Base-by-base conservation (phyloP, 2,113 vertebrate species). In the Lontra canadensis region DNA sequence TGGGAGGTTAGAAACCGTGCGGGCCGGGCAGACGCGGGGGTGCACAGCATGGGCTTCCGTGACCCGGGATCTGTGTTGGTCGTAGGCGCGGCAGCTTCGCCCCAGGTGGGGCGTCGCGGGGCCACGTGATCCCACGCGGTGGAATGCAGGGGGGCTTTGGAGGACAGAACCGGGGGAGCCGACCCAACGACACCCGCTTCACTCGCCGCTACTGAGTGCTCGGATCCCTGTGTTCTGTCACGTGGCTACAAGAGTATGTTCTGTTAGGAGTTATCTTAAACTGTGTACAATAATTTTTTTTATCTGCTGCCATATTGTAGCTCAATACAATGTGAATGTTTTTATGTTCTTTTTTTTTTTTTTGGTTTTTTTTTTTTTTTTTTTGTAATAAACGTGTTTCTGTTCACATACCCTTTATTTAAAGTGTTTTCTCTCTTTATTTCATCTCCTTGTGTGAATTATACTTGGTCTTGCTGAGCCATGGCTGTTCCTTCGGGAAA, bases 71-170 rank as follows among this genome's bases (percentile, higher is more conserved):
- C 36, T 93, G 49, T 73, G 26, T 98, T 44, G 42, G 84, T 93
- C 97, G 74, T n/a, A 99, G 99, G 90, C 99, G 99, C 1, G 99
- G 99, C 80, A 98, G 99, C 93, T 99, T 99, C 97, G 99, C 99
- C 97, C 99, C 99, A n/a, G 98, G 99, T 0, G 99, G 99, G 71
- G 99, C 99, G 4, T 99, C 99, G 4, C 99, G 99, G 98, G 99
- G 99, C 92, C 99, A 99, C 83, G 98, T 99, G 97, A 99, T 99
- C 98, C 99, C 99, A 0, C 96, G 99, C 4, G 99, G 99, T 23
- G 98, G 98, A 23, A 98, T 99, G 98, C 99, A 99, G 95, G 99
- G 99, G 0, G 99, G 99, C 18, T 99, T 99, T 69, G 99, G 99
- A 1, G 99, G 99, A 11, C 99, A 99, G 96, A 98, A 98, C 74